phyloP scores from a whole-genome alignment of 2,888 invertebrate species.

The Geophilus truncorum region DNA sequence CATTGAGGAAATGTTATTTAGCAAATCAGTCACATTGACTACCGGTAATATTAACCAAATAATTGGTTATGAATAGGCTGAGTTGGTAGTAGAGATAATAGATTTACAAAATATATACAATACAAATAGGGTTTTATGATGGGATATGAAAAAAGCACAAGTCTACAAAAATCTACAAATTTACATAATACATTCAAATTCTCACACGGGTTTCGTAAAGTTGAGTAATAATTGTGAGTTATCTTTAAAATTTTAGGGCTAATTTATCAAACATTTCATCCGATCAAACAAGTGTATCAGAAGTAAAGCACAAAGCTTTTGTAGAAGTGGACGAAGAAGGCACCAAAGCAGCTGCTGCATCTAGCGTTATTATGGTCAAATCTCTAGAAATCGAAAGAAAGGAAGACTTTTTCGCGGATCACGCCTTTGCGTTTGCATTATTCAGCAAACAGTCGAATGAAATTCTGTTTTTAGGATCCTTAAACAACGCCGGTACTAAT shows the following conservation, averaged over 20 bases:
- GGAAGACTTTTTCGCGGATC: neutral
- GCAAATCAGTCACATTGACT: no score
- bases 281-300: neutral
- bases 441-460: neutral
- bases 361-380: neutral
- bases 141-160: no score
- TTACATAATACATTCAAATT: no score
- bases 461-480: neutral
- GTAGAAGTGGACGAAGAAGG: slow-evolving; percentile 8
- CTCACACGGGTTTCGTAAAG: no score
- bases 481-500: no score
- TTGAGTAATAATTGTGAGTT: neutral
- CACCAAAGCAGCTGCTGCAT: slow-evolving; percentile 15
- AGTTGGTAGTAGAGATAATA: no score
- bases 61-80: no score
- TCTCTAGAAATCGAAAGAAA: neutral
- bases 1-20: no score
- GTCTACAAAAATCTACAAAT: no score
- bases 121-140: no score
- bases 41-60: no score
- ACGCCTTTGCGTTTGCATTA: neutral
- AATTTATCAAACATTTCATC: neutral
- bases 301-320: slow-evolving; percentile 1
- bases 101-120: no score
- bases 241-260: slow-evolving; percentile 19